Evolutionary conservation across 2,888 invertebrate genomes (phyloP).

Genomic region (Stegophylla sp.): DNA sequence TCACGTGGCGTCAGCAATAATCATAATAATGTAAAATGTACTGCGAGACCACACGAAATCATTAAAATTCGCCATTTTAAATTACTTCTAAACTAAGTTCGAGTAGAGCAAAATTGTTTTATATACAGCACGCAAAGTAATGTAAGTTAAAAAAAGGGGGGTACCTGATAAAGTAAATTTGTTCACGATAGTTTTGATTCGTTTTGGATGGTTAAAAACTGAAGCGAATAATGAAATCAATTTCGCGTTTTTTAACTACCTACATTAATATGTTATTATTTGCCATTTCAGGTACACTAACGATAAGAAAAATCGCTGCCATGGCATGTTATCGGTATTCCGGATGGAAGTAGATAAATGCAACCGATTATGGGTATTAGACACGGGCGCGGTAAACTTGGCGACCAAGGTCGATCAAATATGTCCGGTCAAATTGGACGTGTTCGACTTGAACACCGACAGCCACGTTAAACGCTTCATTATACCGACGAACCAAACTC

Average conservation of each 20-base stretch:
- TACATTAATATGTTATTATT: too few relatives aligned
- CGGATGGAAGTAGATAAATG: conserved; percentile 71
- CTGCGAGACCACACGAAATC: too few relatives aligned
- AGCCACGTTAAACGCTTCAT: conserved; percentile 72
- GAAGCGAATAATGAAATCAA: background rate
- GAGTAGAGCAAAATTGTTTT: too few relatives aligned
- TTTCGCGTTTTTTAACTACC: background rate
- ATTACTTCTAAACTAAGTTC: too few relatives aligned
- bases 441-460: conserved; percentile 78
- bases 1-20: too few relatives aligned
- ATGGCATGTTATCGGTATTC: conserved; percentile 68
- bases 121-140: too few relatives aligned
- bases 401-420: conserved; percentile 67
- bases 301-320: conserved; percentile 66
- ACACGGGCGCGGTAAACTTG: conserved; percentile 74
- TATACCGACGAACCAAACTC: conserved; percentile 72
- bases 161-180: too few relatives aligned
- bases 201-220: background rate
- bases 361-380: conserved; percentile 80
- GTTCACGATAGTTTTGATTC: too few relatives aligned
- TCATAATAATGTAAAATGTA: too few relatives aligned
- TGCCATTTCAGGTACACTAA: conserved; percentile 43
- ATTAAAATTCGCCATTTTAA: too few relatives aligned
- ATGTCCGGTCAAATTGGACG: conserved; percentile 72
- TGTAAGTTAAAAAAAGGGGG: too few relatives aligned